Conservation (phyloP, 2,113 vertebrate genomes). For the Trematocara macrostoma region DNA sequence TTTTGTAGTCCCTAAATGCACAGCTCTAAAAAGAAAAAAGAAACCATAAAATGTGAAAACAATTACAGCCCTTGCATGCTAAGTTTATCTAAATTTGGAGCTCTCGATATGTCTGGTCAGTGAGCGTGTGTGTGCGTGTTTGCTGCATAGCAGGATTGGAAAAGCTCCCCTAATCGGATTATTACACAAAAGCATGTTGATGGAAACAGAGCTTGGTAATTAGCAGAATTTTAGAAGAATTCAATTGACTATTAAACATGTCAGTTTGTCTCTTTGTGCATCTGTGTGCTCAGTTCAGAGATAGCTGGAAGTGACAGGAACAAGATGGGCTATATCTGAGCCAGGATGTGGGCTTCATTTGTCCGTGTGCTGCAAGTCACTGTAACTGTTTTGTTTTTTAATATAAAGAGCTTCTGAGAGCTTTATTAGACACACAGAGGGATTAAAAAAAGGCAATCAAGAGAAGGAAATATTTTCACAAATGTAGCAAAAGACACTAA, state of each 20-base stretch:
- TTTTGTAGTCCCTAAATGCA: background rate
- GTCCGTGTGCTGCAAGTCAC: background rate
- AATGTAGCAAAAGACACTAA: background rate
- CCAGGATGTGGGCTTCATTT: background rate
- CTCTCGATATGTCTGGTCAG: background rate
- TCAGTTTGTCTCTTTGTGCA: background rate
- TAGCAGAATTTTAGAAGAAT: constrained; percentile 29
- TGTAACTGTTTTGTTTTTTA: background rate
- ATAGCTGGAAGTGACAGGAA: background rate
- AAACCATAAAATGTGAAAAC: constrained; percentile 47
- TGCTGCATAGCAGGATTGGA: background rate
- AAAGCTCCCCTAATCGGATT: constrained; percentile 37
- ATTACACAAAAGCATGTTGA: constrained; percentile 21
- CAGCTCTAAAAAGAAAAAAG: background rate
- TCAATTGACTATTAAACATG: constrained; percentile 8
- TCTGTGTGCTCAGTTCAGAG: background rate
- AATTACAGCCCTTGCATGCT: constrained; percentile 8
- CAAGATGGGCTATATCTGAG: background rate
- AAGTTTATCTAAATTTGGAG: background rate
- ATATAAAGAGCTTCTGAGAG: background rate
- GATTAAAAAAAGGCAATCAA: background rate
- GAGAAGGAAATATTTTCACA: background rate
- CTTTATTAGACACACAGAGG: background rate
- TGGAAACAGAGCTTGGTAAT: constrained; percentile 39
- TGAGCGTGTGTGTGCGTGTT: background rate